Conservation (phyloP, 2,888 invertebrate genomes). For the Ectemnius cavifrons region DNA sequence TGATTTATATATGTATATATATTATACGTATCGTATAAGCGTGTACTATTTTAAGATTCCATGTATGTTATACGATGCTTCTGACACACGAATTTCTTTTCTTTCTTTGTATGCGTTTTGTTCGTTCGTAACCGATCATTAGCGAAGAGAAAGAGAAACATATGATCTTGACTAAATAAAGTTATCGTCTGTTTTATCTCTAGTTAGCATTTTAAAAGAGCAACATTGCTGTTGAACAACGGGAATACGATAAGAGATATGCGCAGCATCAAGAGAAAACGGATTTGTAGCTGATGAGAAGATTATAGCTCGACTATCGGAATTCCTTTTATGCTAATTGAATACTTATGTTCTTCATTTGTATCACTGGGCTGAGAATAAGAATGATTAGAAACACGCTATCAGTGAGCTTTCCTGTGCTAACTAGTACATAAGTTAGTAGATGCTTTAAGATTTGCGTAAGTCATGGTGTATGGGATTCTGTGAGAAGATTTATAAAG, state of each 20-base stretch:
- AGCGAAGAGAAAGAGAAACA: too few species aligned
- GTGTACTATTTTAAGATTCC: conserved; percentile 38
- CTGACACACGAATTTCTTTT: conserved; percentile 27
- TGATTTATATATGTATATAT: conserved; percentile 29
- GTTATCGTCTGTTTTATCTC: too few species aligned
- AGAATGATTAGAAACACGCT: conserved; percentile 23
- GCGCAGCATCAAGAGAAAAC: conserved; percentile 10
- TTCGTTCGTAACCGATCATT: not conserved
- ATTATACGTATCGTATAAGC: conserved; percentile 36
- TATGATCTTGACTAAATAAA: too few species aligned
- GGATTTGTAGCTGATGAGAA: conserved; percentile 22
- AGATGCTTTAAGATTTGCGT: conserved; percentile 46
- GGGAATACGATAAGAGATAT: conserved; percentile 11
- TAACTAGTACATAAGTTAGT: conserved; percentile 51
- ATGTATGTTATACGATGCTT: conserved; percentile 35
- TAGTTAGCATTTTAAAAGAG: too few species aligned
- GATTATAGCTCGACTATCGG: conserved; percentile 21
- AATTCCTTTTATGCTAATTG: conserved; percentile 11
- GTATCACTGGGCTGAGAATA: conserved; percentile 17
- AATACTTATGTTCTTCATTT: too few species aligned
- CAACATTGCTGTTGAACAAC: not conserved
- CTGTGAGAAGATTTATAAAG: conserved; percentile 64
- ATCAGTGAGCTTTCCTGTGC: conserved; percentile 44
- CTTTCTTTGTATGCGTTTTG: conserved; percentile 8
- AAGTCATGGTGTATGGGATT: conserved; percentile 40